Evolutionary conservation across 2,113 vertebrate genomes (phyloP), one percentile per base, ranked within the genome.

Genomic region (Limanda limanda): DNA sequence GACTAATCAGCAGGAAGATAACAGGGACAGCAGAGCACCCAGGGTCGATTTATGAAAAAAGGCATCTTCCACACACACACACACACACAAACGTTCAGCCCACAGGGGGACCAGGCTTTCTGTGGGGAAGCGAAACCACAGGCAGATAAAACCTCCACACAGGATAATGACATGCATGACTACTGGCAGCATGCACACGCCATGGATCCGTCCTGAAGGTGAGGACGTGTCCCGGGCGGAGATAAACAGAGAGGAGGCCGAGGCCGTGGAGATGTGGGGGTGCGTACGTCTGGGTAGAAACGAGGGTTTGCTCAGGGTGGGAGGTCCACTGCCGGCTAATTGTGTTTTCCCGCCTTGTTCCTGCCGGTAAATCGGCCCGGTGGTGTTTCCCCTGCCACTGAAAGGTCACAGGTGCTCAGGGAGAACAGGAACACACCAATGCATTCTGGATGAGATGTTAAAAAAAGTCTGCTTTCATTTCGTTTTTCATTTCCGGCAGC

Each of bases 101-200:
- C 77, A 65, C 63, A n/a, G 25, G 73, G 85, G 79, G 65, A 80
- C 56, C 37, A 18, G 42, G 56, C 69, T 65, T 73, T 58, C 74
- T 6, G 71, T 37, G 12, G 65, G 71, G 55, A n/a, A 54, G 65
- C 77, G 21, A 71, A 71, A 74, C 57, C 42, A 72, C 73, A 57
- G 76, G 70, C 74, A 85, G 85, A 90, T 91, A 88, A 88, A 85
- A 90, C 83, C 79, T 80, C 76, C 71, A 58, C 74, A 57, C 63
- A 57, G 81, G 40, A 31, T 89, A 91, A 90, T 90, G 88, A 88
- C 89, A 89, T 88, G 88, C 90, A 91, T 88, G 86, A 78, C 66
- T 83, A 78, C 86, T 1, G 42, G 71, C 68, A 62, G 74, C 71
- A 69, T 87, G 76, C 76, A 69, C 79, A 40, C 1, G 56, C 51